Base-by-base conservation (phyloP, 2,113 vertebrate species). In the Gavia stellata region DNA sequence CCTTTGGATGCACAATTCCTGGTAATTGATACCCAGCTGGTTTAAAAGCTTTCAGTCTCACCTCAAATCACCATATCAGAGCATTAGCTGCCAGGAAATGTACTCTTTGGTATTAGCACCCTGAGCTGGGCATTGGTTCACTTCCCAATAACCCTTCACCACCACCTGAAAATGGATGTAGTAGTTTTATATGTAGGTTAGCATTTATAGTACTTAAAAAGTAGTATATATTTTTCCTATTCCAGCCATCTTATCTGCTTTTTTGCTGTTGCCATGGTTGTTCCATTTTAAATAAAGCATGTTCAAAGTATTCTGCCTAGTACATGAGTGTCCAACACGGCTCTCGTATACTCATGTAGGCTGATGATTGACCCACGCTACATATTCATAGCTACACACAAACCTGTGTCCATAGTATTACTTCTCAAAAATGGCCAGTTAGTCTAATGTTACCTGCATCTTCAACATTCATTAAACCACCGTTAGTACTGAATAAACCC, bases 1-100 rank as follows among this genome's bases (percentile, higher is more conserved):
- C 87, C 61, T 91, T 93, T 66, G 75, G 67, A 92, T 52, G 44
- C 63, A 50, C 50, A 53, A 3, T 17, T 81, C 77, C 73, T 63
- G 55, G 38, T 42, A 92, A 62, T 81, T 78, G 45, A 86, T 28
- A 70, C 15, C 77, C 77, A 84, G 59, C 67, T 71, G 68, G 40
- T 53, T 58, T 63, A 77, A 95, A 79, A 92, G 74, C 77, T 88
- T 88, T 67, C 42, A 20, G 17, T 66, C 38, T 89, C 65, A 17
- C 45, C 33, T 59, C 59, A 34, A 26, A 81, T 72, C 44, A 38
- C 38, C 17, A 0, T 6, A 50, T 53, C 52, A 49, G 70, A 65
- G 29, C 45, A 49, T 65, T 62, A 90, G 81, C 67, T 88, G 67
- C 65, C 55, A 49, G 49, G 59, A 74, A 78, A 59, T 20, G 63